Percentiles rank a stretch among this genome's conserved stretches.
These are phyloP conservation scores for Palloptera scutellata DNA, from an alignment of 2,888 invertebrate species.

Conservation along the genomic window DNA sequence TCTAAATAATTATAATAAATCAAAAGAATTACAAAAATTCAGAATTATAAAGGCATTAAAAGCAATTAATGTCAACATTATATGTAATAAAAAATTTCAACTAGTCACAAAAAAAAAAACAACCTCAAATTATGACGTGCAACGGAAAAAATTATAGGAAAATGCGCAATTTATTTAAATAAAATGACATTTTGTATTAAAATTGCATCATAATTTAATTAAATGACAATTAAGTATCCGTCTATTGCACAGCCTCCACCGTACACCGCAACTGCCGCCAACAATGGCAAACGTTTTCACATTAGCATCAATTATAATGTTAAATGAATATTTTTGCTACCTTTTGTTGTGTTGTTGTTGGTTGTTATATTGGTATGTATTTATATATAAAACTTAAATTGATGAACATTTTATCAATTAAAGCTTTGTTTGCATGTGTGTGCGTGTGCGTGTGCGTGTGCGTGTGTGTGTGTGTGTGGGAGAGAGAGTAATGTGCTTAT, in stretches of 20 bases:
- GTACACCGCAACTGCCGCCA: too few species aligned
- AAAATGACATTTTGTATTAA: background rate
- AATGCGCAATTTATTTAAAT: background rate
- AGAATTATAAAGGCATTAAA: too few species aligned
- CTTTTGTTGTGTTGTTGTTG: too few species aligned
- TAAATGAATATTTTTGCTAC: too few species aligned
- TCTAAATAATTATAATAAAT: background rate
- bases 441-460: slow-evolving; percentile 6
- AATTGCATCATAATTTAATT: background rate
- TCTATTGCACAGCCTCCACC: too few species aligned
- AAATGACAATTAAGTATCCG: background rate
- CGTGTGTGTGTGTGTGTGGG: background rate
- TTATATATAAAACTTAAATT: slow-evolving; percentile 22
- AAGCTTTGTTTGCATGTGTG: slow-evolving; percentile 2
- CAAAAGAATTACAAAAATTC: background rate
- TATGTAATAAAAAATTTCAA: background rate
- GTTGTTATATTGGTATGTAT: too few species aligned
- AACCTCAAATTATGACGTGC: too few species aligned
- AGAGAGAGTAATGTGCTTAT: too few species aligned
- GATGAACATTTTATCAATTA: slow-evolving; percentile 26
- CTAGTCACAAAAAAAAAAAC: background rate
- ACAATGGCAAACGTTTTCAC: too few species aligned
- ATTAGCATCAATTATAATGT: too few species aligned
- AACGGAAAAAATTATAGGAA: background rate
- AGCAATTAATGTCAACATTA: background rate